Conservation (phyloP, 2,113 vertebrate species). For the Maccullochella peelii region DNA sequence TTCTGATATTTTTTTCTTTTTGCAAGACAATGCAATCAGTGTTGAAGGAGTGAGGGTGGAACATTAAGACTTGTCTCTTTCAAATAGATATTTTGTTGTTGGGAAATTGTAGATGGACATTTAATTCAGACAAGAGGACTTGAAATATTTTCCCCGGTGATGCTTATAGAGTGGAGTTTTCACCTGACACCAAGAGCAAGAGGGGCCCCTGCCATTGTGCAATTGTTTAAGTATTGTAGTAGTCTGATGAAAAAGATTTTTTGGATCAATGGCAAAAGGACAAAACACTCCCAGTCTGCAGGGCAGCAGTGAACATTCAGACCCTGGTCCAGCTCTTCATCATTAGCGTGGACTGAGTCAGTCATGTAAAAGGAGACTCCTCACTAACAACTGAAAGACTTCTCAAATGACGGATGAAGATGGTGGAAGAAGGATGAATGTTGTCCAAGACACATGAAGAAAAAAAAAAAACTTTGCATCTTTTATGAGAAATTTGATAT, state of each 20-base stretch:
- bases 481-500: constrained; percentile 45
- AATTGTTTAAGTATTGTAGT: constrained; percentile 3
- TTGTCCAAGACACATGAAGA: constrained; percentile 2
- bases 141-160: constrained; percentile 14
- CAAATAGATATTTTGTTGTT: constrained; percentile 23
- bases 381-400: constrained; percentile 15
- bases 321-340: constrained; percentile 15
- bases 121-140: constrained; percentile 27
- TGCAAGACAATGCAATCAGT: constrained; percentile 43
- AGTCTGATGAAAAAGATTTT: constrained; percentile 10
- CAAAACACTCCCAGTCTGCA: background rate
- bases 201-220: background rate
- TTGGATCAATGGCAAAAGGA: constrained; percentile 9
- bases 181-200: constrained; percentile 3
- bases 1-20: constrained; percentile 26
- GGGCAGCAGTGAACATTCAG: constrained; percentile 12
- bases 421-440: background rate
- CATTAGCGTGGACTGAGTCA: constrained; percentile 17
- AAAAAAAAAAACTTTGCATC: constrained; percentile 19
- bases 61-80: constrained; percentile 27
- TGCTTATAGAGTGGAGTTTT: constrained; percentile 10
- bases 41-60: constrained; percentile 26
- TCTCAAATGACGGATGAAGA: background rate
- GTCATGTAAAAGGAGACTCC: constrained; percentile 12
- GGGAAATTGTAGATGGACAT: constrained; percentile 30